phyloP scores from a whole-genome alignment of 2,888 invertebrate species.

The Drosophila infuscata region DNA sequence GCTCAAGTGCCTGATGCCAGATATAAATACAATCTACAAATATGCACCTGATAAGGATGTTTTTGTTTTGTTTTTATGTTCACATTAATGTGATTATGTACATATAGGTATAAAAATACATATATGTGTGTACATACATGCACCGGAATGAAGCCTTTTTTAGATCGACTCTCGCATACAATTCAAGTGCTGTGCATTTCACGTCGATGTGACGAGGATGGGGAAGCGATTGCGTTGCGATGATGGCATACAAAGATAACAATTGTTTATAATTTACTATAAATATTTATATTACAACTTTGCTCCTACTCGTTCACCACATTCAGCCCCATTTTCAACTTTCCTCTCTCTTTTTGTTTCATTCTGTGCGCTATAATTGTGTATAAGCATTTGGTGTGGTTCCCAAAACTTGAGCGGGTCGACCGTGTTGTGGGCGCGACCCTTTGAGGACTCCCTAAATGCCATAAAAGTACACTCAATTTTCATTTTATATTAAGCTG shows the following conservation, averaged over 20 bases:
- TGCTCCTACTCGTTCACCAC: conserved; percentile 24
- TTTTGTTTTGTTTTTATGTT: conserved; percentile 16
- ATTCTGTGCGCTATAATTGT: background rate
- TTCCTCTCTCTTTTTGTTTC: background rate
- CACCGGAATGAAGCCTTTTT: conserved; percentile 15
- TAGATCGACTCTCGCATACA: conserved; percentile 35
- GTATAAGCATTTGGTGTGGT: conserved; percentile 37
- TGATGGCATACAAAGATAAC: conserved; percentile 66
- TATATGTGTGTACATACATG: background rate
- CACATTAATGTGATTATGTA: conserved; percentile 23
- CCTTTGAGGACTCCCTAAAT: background rate
- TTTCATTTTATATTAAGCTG: conserved; percentile 55
- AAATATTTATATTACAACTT: conserved; percentile 60
- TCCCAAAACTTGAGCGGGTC: conserved; percentile 29
- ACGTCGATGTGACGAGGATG: conserved; percentile 45
- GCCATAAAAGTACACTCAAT: conserved; percentile 23
- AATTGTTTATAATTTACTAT: conserved; percentile 63
- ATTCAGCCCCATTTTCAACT: background rate
- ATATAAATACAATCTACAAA: conserved; percentile 17
- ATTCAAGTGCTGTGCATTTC: conserved; percentile 42
- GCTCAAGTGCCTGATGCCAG: conserved; percentile 19
- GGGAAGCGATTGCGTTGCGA: conserved; percentile 12
- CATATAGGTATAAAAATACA: conserved; percentile 10
- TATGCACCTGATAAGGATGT: conserved; percentile 47
- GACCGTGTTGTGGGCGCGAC: conserved; percentile 8